Evolutionary conservation across 2,797 vertebrate species (phyloP).

Genomic region (Tangara arthus): DNA sequence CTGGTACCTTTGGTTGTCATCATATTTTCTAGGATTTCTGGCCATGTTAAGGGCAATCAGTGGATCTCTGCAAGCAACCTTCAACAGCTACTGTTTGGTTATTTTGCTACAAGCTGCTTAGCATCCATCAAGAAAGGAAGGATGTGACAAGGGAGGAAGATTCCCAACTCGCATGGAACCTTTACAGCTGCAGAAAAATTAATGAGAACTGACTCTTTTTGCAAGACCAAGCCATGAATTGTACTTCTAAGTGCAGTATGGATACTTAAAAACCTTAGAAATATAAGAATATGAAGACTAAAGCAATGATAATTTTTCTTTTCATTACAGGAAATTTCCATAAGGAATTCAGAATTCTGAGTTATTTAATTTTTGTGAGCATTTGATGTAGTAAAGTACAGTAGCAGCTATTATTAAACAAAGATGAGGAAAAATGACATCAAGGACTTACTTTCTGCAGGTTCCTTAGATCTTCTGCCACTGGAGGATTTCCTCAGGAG

Average conservation of each 20-base stretch:
- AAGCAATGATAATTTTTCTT: not conserved
- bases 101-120: not conserved
- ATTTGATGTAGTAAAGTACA: not conserved
- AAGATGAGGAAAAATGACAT: not conserved
- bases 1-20: not conserved
- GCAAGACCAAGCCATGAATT: not conserved
- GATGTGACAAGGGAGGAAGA: not conserved
- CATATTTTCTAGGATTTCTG: not conserved
- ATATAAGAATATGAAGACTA: not conserved
- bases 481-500: conserved; percentile 94
- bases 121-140: not conserved
- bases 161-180: fast-evolving
- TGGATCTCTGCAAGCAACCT: not conserved
- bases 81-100: not conserved
- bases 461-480: conserved; percentile 93
- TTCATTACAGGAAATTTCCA: not conserved
- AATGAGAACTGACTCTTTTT: not conserved
- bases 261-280: not conserved
- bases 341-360: not conserved
- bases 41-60: not conserved
- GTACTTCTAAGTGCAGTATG: not conserved
- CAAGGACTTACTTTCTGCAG: conserved; percentile 88
- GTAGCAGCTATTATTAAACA: not conserved
- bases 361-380: not conserved
- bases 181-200: not conserved